Conservation (phyloP, 2,888 invertebrate genomes). For the Nysson spinosus region DNA sequence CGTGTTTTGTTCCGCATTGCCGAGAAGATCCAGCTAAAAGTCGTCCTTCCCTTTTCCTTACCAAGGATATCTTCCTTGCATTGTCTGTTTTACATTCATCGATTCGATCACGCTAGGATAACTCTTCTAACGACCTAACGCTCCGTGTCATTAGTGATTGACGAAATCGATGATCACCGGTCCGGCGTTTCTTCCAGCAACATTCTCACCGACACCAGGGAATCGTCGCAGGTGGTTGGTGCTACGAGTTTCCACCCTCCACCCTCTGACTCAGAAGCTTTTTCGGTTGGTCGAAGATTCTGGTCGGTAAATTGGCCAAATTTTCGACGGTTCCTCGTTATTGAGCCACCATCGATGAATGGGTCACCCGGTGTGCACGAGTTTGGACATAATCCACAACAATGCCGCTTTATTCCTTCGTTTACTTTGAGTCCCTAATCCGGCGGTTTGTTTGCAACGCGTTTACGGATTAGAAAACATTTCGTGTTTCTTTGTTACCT, state of each 20-base stretch:
- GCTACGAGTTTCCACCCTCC: slow-evolving; percentile 13
- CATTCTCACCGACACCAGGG: slow-evolving; percentile 1
- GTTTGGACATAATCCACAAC: slow-evolving; percentile 21
- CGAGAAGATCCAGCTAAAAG: slow-evolving; percentile 27
- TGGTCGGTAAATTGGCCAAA: slow-evolving; percentile 38
- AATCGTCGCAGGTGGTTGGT: slow-evolving; percentile 50
- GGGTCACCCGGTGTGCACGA: slow-evolving; percentile 22
- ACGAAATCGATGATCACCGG: slow-evolving; percentile 55
- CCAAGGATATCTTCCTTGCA: slow-evolving; percentile 41
- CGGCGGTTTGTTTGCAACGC: not conserved
- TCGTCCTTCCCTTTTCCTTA: slow-evolving; percentile 25
- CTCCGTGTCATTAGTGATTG: slow-evolving; percentile 67
- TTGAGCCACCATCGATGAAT: slow-evolving; percentile 25
- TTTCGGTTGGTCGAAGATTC: slow-evolving; percentile 24
- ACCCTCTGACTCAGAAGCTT: slow-evolving; percentile 33
- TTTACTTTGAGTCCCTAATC: slow-evolving; percentile 21
- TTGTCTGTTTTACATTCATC: slow-evolving; percentile 71
- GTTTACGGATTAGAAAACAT: too few relatives aligned
- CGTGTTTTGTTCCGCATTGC: too few relatives aligned
- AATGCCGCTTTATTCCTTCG: slow-evolving; percentile 12
- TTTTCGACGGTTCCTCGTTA: slow-evolving; percentile 21
- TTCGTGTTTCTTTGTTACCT: too few relatives aligned
- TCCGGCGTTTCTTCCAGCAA: slow-evolving; percentile 1
- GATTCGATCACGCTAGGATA: slow-evolving; percentile 70
- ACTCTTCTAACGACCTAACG: slow-evolving; percentile 70